phyloP scores from a whole-genome alignment of 1,140 invertebrate species.

The Glomeris maerens region DNA sequence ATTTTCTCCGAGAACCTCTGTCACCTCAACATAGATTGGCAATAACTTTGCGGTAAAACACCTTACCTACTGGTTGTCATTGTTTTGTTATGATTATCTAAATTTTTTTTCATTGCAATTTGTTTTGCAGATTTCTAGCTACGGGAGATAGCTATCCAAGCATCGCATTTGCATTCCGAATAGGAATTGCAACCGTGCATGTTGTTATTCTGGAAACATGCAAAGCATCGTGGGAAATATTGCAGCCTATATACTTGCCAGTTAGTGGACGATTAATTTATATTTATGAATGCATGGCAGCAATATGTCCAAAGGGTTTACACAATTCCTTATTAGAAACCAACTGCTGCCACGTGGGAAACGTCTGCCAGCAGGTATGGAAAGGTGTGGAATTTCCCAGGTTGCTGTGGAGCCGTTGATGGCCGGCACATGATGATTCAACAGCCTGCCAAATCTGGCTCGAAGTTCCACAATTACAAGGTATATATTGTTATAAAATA shows the following conservation, averaged over 20 bases:
- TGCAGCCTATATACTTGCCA: constrained; percentile 15
- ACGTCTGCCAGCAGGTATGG: constrained; percentile 15
- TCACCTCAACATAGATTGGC: constrained; percentile 9
- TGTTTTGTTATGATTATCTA: neutral
- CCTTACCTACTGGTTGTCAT: no score
- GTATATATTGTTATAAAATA: no score
- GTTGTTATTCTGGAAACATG: constrained; percentile 18
- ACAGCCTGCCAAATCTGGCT: constrained; percentile 20
- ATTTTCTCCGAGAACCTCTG: constrained; percentile 6
- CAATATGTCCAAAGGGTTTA: no score
- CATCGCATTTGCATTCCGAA: constrained; percentile 17
- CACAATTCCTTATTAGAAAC: no score
- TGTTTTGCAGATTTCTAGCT: constrained; percentile 17
- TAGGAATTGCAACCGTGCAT: constrained; percentile 18
- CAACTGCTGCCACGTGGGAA: constrained; percentile 8
- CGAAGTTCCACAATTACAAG: constrained; percentile 22
- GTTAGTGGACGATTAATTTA: neutral
- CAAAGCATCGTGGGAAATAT: constrained; percentile 15
- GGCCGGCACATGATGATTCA: no score
- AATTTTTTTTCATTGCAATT: neutral
- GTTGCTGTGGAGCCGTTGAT: constrained; percentile 21
- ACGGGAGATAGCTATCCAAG: constrained; percentile 18
- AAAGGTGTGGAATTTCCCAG: constrained; percentile 21
- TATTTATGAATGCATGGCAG: neutral
- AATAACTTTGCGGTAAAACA: constrained; percentile 12